These are phyloP conservation scores for Balearica regulorum DNA, from an alignment of 2,797 vertebrate genomes.

Conservation along the genomic window DNA sequence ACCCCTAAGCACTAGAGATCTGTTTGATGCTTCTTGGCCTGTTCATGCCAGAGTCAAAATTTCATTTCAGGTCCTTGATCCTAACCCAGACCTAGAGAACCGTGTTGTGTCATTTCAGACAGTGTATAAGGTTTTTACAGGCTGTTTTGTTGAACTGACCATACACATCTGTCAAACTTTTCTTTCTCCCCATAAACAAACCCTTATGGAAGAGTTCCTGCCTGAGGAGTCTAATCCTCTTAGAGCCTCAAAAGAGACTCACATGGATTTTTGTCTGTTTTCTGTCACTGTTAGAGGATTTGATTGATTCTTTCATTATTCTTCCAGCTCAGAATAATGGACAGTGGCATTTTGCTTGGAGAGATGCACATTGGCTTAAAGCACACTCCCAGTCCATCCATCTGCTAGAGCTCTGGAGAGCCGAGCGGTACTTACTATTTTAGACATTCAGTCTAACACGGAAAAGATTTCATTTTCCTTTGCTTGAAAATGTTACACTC, in stretches of 20 bases:
- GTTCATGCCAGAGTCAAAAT: background rate
- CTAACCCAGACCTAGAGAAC: background rate
- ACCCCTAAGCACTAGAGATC: background rate
- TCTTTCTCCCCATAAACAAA: background rate
- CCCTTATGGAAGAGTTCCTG: background rate
- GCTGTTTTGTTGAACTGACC: background rate
- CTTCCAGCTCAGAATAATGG: constrained; percentile 29
- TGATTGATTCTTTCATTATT: constrained; percentile 63
- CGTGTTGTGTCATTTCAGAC: background rate
- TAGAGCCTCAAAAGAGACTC: background rate
- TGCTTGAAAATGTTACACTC: background rate
- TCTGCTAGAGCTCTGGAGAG: constrained; percentile 1
- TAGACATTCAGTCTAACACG: background rate
- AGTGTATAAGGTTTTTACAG: background rate
- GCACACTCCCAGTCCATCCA: background rate
- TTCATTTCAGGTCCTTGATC: background rate
- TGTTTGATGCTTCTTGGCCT: background rate
- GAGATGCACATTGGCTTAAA: background rate
- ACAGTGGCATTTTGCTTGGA: constrained; percentile 14
- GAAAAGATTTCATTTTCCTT: background rate
- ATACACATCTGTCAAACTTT: background rate
- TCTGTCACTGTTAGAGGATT: constrained; percentile 43
- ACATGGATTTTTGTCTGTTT: constrained; percentile 43
- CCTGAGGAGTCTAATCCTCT: constrained; percentile 14
- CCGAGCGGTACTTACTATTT: background rate